Percentiles rank a stretch among this genome's conserved stretches.
phyloP scores from a whole-genome alignment of 2,888 invertebrate species.

The Notodonta ziczac region DNA sequence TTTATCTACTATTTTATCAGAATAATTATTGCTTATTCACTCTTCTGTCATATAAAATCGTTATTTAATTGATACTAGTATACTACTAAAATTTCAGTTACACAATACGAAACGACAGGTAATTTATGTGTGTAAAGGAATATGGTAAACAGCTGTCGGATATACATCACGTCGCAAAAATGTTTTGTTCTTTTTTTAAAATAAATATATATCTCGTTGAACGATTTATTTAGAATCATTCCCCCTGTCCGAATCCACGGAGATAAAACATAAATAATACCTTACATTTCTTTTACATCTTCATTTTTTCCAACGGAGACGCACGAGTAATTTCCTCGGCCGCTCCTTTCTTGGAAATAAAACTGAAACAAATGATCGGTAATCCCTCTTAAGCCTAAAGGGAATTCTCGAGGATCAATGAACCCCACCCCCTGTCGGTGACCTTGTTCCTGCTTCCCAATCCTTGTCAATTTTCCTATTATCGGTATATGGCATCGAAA shows the following conservation, averaged over 20 bases:
- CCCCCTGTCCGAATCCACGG: slow-evolving; percentile 12
- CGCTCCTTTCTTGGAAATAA: slow-evolving; percentile 34
- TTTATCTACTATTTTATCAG: not conserved
- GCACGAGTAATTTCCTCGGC: slow-evolving; percentile 30
- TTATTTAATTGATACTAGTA: too few relatives aligned
- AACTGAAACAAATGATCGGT: slow-evolving; percentile 48
- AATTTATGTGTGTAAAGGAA: too few relatives aligned
- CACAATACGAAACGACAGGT: too few relatives aligned
- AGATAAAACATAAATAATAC: slow-evolving; percentile 13
- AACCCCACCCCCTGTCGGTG: slow-evolving; percentile 25
- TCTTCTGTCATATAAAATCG: too few relatives aligned
- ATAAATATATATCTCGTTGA: not conserved
- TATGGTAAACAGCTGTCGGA: too few relatives aligned
- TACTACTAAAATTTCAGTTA: too few relatives aligned
- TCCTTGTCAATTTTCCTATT: slow-evolving; percentile 53
- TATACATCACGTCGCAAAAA: not conserved
- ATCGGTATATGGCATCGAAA: slow-evolving; percentile 40
- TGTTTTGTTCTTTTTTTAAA: not conserved
- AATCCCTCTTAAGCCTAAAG: slow-evolving; percentile 40
- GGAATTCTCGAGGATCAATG: slow-evolving; percentile 43
- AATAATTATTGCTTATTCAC: too few relatives aligned
- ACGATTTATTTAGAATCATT: slow-evolving; percentile 17
- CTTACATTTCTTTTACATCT: slow-evolving; percentile 5
- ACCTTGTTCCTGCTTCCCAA: slow-evolving; percentile 38
- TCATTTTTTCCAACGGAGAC: slow-evolving; percentile 10